phyloP scores from a whole-genome alignment of 1,140 invertebrate species.

The Galleria mellonella region DNA sequence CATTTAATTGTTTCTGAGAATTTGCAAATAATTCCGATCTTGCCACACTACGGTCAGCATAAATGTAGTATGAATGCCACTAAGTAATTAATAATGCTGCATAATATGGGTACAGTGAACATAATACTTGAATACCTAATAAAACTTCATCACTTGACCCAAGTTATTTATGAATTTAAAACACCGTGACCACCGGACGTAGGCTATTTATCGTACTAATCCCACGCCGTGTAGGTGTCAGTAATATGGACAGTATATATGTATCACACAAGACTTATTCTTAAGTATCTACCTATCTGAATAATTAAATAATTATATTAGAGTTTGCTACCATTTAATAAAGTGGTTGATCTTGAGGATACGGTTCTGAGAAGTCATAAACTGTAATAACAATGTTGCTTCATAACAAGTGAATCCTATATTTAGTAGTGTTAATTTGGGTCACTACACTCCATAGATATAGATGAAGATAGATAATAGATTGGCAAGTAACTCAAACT shows the following conservation, averaged over 20 bases:
- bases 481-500: too few species aligned
- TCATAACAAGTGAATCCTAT: constrained; percentile 29
- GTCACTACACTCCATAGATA: constrained; percentile 15
- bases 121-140: neutral
- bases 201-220: constrained; percentile 46
- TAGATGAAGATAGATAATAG: neutral
- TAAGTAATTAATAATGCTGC: too few species aligned
- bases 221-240: constrained; percentile 47
- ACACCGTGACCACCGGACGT: constrained; percentile 44
- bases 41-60: too few species aligned
- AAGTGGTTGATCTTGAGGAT: constrained; percentile 3
- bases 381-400: constrained; percentile 11
- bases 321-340: neutral
- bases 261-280: constrained; percentile 6
- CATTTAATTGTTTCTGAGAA: too few species aligned
- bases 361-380: neutral
- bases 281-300: constrained; percentile 2
- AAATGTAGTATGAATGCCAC: too few species aligned
- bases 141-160: neutral
- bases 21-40: too few species aligned
- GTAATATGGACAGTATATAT: constrained; percentile 28
- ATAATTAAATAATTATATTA: neutral
- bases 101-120: too few species aligned
- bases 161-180: constrained; percentile 22
- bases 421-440: constrained; percentile 29